Evolutionary conservation across 2,888 invertebrate species (phyloP), one percentile per base, ranked within the genome.

Genomic region (Andrena fulva): DNA sequence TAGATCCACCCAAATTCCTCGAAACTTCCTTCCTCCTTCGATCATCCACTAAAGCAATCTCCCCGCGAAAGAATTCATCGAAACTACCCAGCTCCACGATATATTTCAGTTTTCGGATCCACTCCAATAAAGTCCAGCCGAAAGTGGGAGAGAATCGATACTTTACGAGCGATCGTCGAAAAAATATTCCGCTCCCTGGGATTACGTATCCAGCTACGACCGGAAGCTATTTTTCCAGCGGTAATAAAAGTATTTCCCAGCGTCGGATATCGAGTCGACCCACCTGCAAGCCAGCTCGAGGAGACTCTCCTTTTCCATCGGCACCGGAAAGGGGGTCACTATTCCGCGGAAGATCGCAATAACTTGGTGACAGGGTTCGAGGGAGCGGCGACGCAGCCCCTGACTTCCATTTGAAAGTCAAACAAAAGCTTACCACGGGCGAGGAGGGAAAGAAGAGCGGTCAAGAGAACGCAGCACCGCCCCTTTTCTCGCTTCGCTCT

Each of bases 341-440:
- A 24, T 67, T 63, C 20, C 16, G 5, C 20, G 59, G 83, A 80
- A 83, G 82, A 77, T 76, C 64, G 70, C 60, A 79, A 82, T 82
- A 87, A 85, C 77, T 85, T 63, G 35, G 24, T 1, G 54, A 35
- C 60, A 68, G 54, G 4, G 50, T 77, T 71, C 29, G 70, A 60
- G 29, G 48, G 20, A 75, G 69, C 77, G 33, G 77, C 50, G 72
- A 60, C 31, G 48, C n/a, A 75, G 69, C 76, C 50, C 75, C 50
- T 77, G 72, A 70, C 42, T 42, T 73, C 77, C 74, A 88, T 90
- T 90, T 90, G 82, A 82, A 90, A 90, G 84, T 90, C 86, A 90
- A 88, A 88, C 85, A 90, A 87, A 89, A 87, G 84, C 79, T 81
- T 71, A 35, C 42, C 12, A 16, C 42, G 42, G 42, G 0, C 42